These are phyloP conservation scores for Pterostichus madidus DNA, from an alignment of 2,888 invertebrate species.

Conservation along the genomic window DNA sequence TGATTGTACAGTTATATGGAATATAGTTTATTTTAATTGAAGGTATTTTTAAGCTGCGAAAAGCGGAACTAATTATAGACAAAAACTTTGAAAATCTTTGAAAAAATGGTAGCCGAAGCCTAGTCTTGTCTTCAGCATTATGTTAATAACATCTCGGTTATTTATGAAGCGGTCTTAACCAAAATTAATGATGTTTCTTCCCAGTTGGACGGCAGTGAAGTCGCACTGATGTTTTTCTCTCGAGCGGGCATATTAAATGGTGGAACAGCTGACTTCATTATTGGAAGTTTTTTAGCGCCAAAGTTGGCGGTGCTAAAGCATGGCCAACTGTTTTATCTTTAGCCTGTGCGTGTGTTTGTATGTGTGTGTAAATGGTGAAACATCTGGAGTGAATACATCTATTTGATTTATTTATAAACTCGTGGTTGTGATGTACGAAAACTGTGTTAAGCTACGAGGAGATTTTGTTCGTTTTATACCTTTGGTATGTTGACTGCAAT, in stretches of 20 bases:
- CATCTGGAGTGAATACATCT: conserved; percentile 50
- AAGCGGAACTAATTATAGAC: neutral
- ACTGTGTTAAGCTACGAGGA: neutral
- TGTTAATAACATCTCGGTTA: conserved; percentile 27
- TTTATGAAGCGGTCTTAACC: conserved; percentile 8
- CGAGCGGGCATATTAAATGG: conserved; percentile 11
- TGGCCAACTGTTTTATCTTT: conserved; percentile 38
- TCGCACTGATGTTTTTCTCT: conserved; percentile 2
- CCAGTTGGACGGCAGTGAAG: conserved; percentile 1
- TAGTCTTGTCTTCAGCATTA: neutral
- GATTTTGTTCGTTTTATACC: neutral
- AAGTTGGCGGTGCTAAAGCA: neutral
- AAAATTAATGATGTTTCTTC: conserved; percentile 35
- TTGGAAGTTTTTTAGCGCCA: conserved; percentile 1
- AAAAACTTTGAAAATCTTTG: too few species aligned
- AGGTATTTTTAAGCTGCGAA: too few species aligned
- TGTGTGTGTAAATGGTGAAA: neutral
- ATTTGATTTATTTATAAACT: conserved; percentile 60
- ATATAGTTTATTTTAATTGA: too few species aligned
- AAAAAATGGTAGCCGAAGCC: neutral
- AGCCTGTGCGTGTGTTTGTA: conserved; percentile 47
- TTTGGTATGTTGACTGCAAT: neutral
- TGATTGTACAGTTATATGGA: too few species aligned
- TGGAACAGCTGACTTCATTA: conserved; percentile 46
- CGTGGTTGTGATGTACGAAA: conserved; percentile 26